Conservation (phyloP, 2,113 vertebrate genomes). For the Ochotona princeps region DNA sequence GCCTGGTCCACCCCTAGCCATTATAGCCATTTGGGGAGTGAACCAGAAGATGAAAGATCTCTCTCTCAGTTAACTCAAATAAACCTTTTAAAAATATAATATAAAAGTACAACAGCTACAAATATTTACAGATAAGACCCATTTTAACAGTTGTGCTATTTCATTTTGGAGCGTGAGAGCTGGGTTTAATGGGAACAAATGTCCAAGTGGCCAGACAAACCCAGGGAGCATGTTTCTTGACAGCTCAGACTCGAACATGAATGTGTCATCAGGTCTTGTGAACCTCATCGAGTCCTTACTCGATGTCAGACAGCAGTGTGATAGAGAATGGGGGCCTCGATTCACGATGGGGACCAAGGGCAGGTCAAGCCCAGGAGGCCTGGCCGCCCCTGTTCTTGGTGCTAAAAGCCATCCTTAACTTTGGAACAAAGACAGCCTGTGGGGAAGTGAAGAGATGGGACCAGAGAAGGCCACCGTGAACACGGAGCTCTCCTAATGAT, state of each 20-base stretch:
- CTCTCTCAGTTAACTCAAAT: too few relatives aligned
- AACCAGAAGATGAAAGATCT: too few relatives aligned
- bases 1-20: too few relatives aligned
- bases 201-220: background rate
- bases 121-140: background rate
- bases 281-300: background rate
- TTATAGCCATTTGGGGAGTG: too few relatives aligned
- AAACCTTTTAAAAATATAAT: too few relatives aligned
- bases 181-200: background rate
- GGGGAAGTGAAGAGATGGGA: background rate
- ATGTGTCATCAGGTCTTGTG: background rate
- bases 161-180: conserved; percentile 36
- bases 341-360: background rate
- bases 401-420: background rate
- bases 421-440: background rate
- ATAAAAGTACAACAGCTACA: background rate
- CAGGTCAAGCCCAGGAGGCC: background rate
- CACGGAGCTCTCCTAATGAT: background rate
- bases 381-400: background rate
- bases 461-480: background rate
- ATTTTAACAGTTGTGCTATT: background rate
- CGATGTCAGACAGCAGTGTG: background rate
- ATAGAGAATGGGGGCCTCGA: background rate
- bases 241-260: background rate
- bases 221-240: background rate